Base-by-base conservation (phyloP, 2,113 vertebrate genomes). In the Nansenia antarctica region DNA sequence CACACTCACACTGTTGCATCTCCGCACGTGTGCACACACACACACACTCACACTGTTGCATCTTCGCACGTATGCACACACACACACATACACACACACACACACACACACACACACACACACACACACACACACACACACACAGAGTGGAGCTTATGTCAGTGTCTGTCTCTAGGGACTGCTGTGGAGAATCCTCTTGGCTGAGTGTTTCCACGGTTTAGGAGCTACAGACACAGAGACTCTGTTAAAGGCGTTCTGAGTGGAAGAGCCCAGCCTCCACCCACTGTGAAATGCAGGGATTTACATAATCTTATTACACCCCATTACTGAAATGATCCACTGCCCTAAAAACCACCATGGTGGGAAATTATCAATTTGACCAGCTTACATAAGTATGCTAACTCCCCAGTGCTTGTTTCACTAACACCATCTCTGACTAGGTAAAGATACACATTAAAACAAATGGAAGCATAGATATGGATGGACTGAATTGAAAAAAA, bases 221-320 rank as follows among this genome's bases (percentile, higher is more conserved):
- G 74, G 79, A n/a, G n/a, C n/a, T n/a, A 74, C 84, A 83, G 74
- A 83, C 78, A 87, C 84, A 80, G 81, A 81, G 76, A 78, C 82
- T 71, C 84, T 80, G 79, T 90, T 79, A 90, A 83, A 87, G 78
- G 76, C 72, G 77, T 84, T 77, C 85, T 84, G 82, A 76, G 84
- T 66, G 87, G 82, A 85, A 84, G 80, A 86, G 84, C 81, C 73
- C 85, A 61, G 81, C 79, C 73, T 85, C 78, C 72, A 65, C 83
- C 80, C 85, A 73, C 82, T 85, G 83, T 81, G 79, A 91, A 90
- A 90, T 82, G 72, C 82, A 82, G 76, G 88, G 89, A 91, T 92
- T 92, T 87, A 79, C 86, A 90, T 92, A 90, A 92, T 90, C 89
- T 78, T 78, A 89, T 91, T 92, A 91, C 80, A 83, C 71, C 85